A percentile compares a stretch with the other conserved stretches of the same genome.
phyloP scores from a whole-genome alignment of 2,797 vertebrate genomes.

The Phrynocephalus vlangalii region DNA sequence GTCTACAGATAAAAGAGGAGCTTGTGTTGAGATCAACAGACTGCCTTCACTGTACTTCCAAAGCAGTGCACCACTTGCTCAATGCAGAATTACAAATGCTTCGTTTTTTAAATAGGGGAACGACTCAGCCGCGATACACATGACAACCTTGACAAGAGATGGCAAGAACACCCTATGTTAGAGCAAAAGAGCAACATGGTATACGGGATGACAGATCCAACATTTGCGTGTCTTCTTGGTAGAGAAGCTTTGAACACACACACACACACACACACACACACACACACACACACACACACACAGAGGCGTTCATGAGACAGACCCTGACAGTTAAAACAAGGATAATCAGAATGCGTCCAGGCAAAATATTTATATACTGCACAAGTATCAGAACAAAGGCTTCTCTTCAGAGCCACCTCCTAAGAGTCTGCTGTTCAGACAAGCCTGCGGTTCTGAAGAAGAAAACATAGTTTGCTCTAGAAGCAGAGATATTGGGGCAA shows the following conservation, averaged over 20 bases:
- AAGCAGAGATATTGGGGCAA: slow-evolving; percentile 19
- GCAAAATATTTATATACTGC: slow-evolving; percentile 40
- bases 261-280: slow-evolving; percentile 15
- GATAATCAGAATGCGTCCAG: slow-evolving; percentile 43
- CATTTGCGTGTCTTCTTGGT: slow-evolving; percentile 34
- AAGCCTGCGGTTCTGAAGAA: slow-evolving; percentile 36
- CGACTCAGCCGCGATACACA: slow-evolving; percentile 19
- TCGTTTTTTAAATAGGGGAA: background rate
- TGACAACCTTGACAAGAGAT: slow-evolving; percentile 36
- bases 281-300: slow-evolving; percentile 28
- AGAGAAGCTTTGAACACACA: slow-evolving; percentile 15
- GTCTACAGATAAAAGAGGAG: slow-evolving; percentile 32
- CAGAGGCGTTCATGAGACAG: slow-evolving; percentile 29
- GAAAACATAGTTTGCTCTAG: background rate
- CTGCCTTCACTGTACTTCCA: slow-evolving; percentile 31
- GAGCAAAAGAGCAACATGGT: background rate
- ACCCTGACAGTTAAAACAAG: slow-evolving; percentile 45
- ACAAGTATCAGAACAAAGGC: slow-evolving; percentile 2
- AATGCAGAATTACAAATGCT: background rate
- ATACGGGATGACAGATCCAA: slow-evolving; percentile 8
- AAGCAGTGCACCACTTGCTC: slow-evolving; percentile 21
- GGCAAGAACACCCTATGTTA: slow-evolving; percentile 2
- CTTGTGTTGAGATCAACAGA: slow-evolving; percentile 34
- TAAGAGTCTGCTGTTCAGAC: slow-evolving; percentile 1
- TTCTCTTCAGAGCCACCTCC: background rate